Evolutionary conservation across 2,888 invertebrate genomes (phyloP), one percentile per base, ranked within the genome.

Genomic region (Eumerus sabulonum): DNA sequence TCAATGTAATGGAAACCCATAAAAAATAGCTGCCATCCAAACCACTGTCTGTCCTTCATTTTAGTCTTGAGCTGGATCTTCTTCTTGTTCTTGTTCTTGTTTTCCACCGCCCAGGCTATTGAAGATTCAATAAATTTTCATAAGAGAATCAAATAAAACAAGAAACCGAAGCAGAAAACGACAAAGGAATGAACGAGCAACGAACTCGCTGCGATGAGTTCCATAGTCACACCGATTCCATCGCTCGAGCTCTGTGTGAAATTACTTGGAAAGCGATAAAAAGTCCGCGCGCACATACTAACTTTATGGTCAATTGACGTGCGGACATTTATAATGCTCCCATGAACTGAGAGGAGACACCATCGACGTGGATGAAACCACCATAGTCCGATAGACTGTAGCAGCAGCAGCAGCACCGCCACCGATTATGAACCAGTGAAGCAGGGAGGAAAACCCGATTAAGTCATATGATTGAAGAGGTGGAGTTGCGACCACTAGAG

Each of bases 1-100:
- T 79, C 79, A 74, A 64, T 79, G 79, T 79, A 79, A 79, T 79
- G 79, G 79, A 79, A 79, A 79, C 74, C 68, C 79, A 79, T 79
- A 79, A 79, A n/a, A 79, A 79, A 79, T 79, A 79, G 79, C 73
- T 64, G 64, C 64, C 73, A 79, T 74, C 63, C 47, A 19, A 27
- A 27, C 27, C 2, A 27, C 27, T 27, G 27, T 27, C 27, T 27
- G n/a, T n/a, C n/a, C n/a, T n/a, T n/a, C n/a, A n/a, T n/a, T n/a
- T n/a, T n/a, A n/a, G 40, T 7, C 27, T 18, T 36, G 27, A 45
- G 50, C 42, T 56, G 13, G 45, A 44, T 9, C 44, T 63, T 35
- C 16, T n/a, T 19, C 19, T 13, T 1, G 7, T 50, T 16, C 40
- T 35, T 4, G 17, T 48, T 64, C 56, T 67, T 48, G 51, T 74